Evolutionary conservation across 2,113 vertebrate species (phyloP).

Genomic region (Limanda limanda): DNA sequence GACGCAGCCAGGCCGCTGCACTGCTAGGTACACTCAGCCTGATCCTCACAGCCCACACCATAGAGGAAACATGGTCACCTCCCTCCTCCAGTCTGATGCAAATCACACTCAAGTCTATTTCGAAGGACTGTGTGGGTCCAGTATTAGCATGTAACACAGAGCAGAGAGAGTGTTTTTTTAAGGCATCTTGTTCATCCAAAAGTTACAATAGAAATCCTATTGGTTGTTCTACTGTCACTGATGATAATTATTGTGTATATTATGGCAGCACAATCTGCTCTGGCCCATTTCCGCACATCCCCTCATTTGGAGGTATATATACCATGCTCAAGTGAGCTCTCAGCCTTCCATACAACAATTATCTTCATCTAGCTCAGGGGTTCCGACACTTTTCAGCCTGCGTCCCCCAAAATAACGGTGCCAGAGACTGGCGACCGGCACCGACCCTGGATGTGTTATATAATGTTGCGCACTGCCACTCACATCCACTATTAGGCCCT

Average conservation of each 20-base stretch:
- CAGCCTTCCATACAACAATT: not conserved
- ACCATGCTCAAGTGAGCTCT: not conserved
- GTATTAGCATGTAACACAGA: slow-evolving; percentile 25
- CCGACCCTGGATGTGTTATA: too few relatives aligned
- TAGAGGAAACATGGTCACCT: not conserved
- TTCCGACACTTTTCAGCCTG: too few relatives aligned
- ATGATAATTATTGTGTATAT: not conserved
- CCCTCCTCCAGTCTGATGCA: slow-evolving; percentile 29
- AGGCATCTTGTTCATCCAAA: not conserved
- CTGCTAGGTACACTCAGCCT: slow-evolving; percentile 90
- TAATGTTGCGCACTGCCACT: too few relatives aligned
- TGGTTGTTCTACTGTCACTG: not conserved
- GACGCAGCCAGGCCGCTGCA: slow-evolving; percentile 97
- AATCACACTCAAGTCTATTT: not conserved
- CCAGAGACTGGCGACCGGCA: too few relatives aligned
- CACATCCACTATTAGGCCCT: too few relatives aligned
- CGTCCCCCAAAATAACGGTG: too few relatives aligned
- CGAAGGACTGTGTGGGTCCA: slow-evolving; percentile 1
- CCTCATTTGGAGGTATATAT: too few relatives aligned
- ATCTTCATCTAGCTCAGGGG: not conserved
- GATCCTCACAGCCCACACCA: not conserved
- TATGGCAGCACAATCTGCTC: too few relatives aligned
- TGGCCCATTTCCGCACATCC: not conserved
- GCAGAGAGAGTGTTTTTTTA: not conserved
- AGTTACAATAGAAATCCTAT: too few relatives aligned